Evolutionary conservation across 2,888 invertebrate species (phyloP).

Genomic region (Dryomyza anilis): DNA sequence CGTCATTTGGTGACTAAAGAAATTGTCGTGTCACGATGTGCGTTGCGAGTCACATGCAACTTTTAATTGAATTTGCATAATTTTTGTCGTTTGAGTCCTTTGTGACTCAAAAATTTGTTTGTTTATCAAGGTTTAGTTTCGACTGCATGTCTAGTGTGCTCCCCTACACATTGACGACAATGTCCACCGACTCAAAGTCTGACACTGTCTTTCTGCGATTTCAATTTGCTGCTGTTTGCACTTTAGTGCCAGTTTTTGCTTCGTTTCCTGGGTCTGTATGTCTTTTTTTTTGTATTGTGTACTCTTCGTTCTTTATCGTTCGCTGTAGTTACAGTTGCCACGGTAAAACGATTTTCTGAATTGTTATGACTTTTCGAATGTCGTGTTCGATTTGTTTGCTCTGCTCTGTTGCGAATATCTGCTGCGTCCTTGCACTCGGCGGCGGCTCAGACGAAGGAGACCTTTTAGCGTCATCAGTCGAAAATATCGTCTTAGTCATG

Average conservation of each 20-base stretch:
- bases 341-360: constrained; percentile 15
- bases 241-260: not conserved
- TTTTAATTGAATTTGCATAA: constrained; percentile 25
- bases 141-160: not conserved
- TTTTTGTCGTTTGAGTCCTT: not conserved
- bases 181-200: not conserved
- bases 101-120: no score
- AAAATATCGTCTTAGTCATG: no score
- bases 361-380: constrained; percentile 18
- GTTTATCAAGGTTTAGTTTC: not conserved
- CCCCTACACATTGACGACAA: not conserved
- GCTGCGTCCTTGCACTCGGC: not conserved
- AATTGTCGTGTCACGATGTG: constrained; percentile 16
- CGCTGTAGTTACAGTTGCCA: constrained; percentile 10
- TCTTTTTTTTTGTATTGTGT: no score
- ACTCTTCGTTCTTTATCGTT: not conserved
- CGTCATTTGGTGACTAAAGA: not conserved
- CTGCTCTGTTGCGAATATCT: not conserved
- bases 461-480: not conserved
- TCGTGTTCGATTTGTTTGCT: constrained; percentile 6
- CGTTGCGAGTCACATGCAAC: constrained; percentile 25
- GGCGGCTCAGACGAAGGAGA: not conserved
- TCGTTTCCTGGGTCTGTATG: not conserved
- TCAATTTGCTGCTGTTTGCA: not conserved
- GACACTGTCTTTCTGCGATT: not conserved